These are phyloP conservation scores for Larimichthys crocea DNA, from an alignment of 2,113 vertebrate genomes.

Conservation along the genomic window DNA sequence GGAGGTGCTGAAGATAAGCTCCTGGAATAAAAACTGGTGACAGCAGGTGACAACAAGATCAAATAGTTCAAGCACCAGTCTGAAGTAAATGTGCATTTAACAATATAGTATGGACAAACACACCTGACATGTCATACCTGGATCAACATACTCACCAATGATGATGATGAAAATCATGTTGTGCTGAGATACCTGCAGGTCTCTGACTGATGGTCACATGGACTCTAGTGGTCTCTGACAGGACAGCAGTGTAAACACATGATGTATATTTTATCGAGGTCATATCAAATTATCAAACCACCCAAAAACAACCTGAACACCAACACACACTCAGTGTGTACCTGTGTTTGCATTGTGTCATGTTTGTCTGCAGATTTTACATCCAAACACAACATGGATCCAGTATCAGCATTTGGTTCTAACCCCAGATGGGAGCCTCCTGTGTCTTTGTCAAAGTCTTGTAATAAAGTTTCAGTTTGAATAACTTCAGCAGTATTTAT, in stretches of 20 bases:
- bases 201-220: not conserved
- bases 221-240: not conserved
- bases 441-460: too few relatives aligned
- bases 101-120: too few relatives aligned
- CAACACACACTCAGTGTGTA: too few relatives aligned
- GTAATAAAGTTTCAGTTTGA: not conserved
- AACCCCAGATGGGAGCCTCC: too few relatives aligned
- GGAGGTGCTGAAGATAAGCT: slow-evolving; percentile 61
- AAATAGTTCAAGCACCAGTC: too few relatives aligned
- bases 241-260: not conserved
- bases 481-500: not conserved
- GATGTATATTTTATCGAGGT: not conserved
- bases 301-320: not conserved
- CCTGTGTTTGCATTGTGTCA: too few relatives aligned
- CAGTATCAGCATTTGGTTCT: not conserved
- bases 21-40: slow-evolving; percentile 75
- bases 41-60: too few relatives aligned
- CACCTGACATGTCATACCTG: not conserved
- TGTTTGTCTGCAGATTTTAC: not conserved
- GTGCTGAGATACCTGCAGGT: not conserved
- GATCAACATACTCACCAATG: slow-evolving; percentile 41
- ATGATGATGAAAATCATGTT: slow-evolving; percentile 59
- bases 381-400: not conserved
- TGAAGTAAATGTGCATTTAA: too few relatives aligned
- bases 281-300: too few relatives aligned